Conservation (phyloP, 2,113 vertebrate genomes). For the Notothenia coriiceps region DNA sequence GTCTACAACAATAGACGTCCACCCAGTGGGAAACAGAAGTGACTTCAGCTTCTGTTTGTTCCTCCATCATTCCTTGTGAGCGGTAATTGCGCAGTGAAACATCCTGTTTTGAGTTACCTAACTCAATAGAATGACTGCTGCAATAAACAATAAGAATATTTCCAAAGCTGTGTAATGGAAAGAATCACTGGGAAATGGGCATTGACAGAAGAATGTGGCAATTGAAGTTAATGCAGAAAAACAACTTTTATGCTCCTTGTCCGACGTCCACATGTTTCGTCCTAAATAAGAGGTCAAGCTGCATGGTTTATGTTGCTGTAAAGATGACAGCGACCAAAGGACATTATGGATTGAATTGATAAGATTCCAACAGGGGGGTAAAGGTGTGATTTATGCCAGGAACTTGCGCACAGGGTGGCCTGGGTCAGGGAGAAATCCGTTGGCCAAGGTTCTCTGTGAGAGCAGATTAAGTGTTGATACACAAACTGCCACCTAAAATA, state of each 20-base stretch:
- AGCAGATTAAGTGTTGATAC: conserved; percentile 73
- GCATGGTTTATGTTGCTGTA: conserved; percentile 70
- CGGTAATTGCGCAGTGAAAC: conserved; percentile 79
- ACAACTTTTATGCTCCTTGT: conserved; percentile 35
- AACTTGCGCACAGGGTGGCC: conserved; percentile 56
- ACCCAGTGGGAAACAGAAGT: conserved; percentile 51
- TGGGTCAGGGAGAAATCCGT: conserved; percentile 68
- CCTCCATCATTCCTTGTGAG: conserved; percentile 76
- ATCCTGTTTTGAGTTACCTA: conserved; percentile 83
- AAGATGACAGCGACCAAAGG: conserved; percentile 69
- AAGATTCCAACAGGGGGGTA: conserved; percentile 55
- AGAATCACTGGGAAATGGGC: conserved; percentile 69
- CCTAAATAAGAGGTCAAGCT: conserved; percentile 66
- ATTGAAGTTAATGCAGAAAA: conserved; percentile 42
- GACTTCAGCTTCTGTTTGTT: conserved; percentile 77
- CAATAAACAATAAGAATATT: conserved; percentile 75
- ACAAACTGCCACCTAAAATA: conserved; percentile 58
- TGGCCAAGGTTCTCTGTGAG: conserved; percentile 72
- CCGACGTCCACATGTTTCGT: conserved; percentile 44
- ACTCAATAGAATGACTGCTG: conserved; percentile 77
- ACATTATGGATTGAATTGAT: conserved; percentile 69
- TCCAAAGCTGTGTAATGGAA: conserved; percentile 73
- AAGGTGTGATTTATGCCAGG: conserved; percentile 73
- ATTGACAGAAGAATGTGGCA: conserved; percentile 68
- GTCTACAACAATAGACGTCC: conserved; percentile 71